These are phyloP conservation scores for Aphodius sticticus DNA, from an alignment of 2,888 invertebrate genomes.

Conservation along the genomic window DNA sequence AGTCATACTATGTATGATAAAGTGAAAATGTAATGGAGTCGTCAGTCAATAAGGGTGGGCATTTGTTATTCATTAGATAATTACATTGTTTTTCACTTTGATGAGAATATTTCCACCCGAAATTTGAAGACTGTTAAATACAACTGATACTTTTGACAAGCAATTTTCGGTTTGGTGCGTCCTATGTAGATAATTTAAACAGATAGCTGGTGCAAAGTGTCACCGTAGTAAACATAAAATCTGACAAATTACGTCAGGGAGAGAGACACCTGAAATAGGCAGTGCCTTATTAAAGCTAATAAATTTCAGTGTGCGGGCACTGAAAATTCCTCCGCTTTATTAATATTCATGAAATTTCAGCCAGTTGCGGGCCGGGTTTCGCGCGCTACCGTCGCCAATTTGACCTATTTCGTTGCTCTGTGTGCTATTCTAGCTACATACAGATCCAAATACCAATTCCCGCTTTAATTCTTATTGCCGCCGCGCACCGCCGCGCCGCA, in stretches of 20 bases:
- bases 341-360: conserved; percentile 4
- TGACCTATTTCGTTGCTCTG: background rate
- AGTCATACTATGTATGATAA: no score
- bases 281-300: background rate
- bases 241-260: background rate
- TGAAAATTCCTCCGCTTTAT: background rate
- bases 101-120: no score
- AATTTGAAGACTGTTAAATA: no score
- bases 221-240: background rate
- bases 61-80: no score
- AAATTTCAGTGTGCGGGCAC: background rate
- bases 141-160: background rate
- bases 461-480: conserved; percentile 4
- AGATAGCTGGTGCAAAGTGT: background rate
- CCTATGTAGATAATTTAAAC: background rate
- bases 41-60: no score
- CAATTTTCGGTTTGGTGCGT: background rate
- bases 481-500: background rate
- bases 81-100: no score
- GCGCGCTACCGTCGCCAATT: background rate
- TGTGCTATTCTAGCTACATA: background rate
- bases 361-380: background rate
- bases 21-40: no score
- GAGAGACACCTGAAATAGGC: conserved; percentile 4
- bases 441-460: background rate